Evolutionary conservation across 1,140 invertebrate species (phyloP), one percentile per base, ranked within the genome.

Genomic region (Proctacanthus coquilletti): DNA sequence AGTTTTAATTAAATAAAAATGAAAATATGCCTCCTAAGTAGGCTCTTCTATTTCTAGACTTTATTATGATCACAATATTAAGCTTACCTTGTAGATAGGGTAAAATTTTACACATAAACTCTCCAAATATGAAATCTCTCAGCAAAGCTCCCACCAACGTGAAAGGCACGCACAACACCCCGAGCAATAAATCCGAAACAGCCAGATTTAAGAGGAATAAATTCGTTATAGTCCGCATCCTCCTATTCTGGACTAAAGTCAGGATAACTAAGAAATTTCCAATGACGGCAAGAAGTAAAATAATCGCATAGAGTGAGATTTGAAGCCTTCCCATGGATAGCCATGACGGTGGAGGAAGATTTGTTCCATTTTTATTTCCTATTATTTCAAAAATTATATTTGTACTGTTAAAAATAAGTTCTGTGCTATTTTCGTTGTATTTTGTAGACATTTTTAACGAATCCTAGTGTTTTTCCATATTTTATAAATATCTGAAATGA

Each of bases 151-250:
- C 81, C 3, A 84, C 71, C 3, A 87, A 64, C 1, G 82, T 86
- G 50, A 87, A 83, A 0, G 83, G 83, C 64, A 86, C 74, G 46
- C 83, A 85, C 47, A 86, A 78, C 0, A 84, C 77, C 8, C 80
- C 80, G 13, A 85, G 65, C 3, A 86, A 60, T 23, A 86, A 68
- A 58, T 85, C 82, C 1, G 77, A 74, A 38, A 83, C 64, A 2
- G 77, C 77, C 65, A 84, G 62, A 63, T 86, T 86, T n/a, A 86
- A 62, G 11, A 86, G 64, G 55, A 84, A 84, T 18, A 85, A 74
- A 52, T 86, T 84, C 3, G 83, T 85, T 10, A 85, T 77, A 0
- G 82, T 85, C 36, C 82, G 62, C 82, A 86, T 85, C 42, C 78
- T 58, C 47, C 75, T 73, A 58, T 84, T 83, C 48, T 77, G 73